A percentile compares a stretch with the other conserved stretches of the same genome.
Evolutionary conservation across 2,888 invertebrate species (phyloP).

Genomic region (Xestoiulus laeticollis): DNA sequence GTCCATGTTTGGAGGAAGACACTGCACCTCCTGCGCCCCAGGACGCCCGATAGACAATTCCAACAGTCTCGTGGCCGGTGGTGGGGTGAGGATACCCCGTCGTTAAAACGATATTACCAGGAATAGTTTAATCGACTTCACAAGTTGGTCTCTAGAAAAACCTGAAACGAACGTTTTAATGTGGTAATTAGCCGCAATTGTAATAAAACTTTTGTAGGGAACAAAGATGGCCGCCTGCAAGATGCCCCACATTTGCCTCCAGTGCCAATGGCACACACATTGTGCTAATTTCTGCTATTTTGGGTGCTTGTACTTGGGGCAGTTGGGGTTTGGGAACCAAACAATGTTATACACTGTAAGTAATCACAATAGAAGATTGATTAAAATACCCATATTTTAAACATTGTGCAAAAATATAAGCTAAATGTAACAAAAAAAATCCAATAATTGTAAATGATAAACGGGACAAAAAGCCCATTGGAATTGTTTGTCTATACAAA

Average conservation of each 20-base stretch:
- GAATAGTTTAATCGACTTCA: constrained; percentile 43
- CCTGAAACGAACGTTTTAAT: constrained; percentile 29
- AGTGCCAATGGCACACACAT: too few relatives aligned
- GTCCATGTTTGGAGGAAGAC: constrained; percentile 52
- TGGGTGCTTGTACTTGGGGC: too few relatives aligned
- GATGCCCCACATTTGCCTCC: background rate
- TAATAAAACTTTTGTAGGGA: background rate
- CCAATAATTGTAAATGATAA: too few relatives aligned
- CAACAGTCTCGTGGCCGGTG: constrained; percentile 53
- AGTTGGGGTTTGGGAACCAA: too few relatives aligned
- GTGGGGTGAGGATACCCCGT: constrained; percentile 51
- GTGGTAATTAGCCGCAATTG: constrained; percentile 22
- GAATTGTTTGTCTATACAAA: too few relatives aligned
- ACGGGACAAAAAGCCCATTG: too few relatives aligned
- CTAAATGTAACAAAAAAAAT: too few relatives aligned
- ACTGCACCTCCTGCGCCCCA: constrained; percentile 52
- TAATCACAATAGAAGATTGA: too few relatives aligned
- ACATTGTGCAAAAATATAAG: too few relatives aligned
- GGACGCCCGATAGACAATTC: constrained; percentile 54
- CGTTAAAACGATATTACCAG: constrained; percentile 43
- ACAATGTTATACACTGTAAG: too few relatives aligned
- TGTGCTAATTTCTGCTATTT: too few relatives aligned
- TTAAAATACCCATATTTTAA: background rate
- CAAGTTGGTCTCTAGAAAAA: constrained; percentile 31
- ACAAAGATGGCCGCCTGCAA: background rate